A percentile compares a stretch with the other conserved stretches of the same genome.
phyloP scores from a whole-genome alignment of 2,113 vertebrate species.

The Poecilia latipinna region DNA sequence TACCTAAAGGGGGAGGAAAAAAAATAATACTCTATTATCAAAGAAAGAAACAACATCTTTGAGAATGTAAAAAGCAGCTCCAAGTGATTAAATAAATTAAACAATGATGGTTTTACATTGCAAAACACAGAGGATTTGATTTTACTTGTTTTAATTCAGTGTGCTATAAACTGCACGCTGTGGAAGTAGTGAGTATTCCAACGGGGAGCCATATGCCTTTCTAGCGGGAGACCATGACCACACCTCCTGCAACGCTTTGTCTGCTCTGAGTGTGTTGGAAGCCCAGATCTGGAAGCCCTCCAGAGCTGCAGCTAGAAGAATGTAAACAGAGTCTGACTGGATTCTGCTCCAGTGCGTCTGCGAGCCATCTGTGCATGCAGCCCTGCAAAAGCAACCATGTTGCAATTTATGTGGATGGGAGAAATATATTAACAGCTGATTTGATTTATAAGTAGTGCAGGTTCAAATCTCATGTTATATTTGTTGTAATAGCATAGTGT shows the following conservation, averaged over 20 bases:
- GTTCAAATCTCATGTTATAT: too few species aligned
- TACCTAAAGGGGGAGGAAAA: constrained; percentile 77
- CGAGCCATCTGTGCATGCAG: constrained; percentile 27
- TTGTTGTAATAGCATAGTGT: too few species aligned
- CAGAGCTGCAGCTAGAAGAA: constrained; percentile 50
- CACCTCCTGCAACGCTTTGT: constrained; percentile 29
- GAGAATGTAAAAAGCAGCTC: neutral
- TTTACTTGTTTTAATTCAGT: neutral
- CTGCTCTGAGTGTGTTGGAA: constrained; percentile 23
- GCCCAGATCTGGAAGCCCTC: constrained; percentile 33
- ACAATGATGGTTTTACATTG: neutral
- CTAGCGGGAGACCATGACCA: constrained; percentile 24
- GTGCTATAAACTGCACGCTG: neutral
- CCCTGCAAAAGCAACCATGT: neutral
- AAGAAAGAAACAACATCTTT: constrained; percentile 9
- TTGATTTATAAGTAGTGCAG: too few species aligned
- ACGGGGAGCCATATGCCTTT: constrained; percentile 52
- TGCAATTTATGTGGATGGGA: neutral
- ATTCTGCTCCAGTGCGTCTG: constrained; percentile 29
- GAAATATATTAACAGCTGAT: too few species aligned
- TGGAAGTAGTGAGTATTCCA: constrained; percentile 15
- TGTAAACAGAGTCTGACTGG: constrained; percentile 59
- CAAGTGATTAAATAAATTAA: neutral
- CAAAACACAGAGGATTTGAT: neutral
- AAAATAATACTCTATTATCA: neutral